Evolutionary conservation across 92 coral and sea anemone species (phyloP).

Genomic region (Plumapathes pennacea): DNA sequence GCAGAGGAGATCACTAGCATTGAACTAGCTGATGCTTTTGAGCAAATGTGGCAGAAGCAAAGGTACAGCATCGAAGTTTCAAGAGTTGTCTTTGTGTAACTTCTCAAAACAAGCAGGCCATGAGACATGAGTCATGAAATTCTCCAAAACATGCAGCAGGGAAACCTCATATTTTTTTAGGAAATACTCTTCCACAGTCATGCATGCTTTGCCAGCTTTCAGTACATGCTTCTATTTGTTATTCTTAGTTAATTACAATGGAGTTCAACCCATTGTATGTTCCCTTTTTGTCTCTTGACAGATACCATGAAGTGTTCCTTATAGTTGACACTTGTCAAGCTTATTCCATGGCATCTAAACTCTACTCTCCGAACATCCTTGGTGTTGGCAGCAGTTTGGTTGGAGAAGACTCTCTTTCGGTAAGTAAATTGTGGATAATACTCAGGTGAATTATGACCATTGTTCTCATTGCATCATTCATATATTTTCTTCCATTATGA

Average conservation of each 20-base stretch:
- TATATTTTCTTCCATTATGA: no score
- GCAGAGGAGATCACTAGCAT: conserved; percentile 95
- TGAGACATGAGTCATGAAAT: no score
- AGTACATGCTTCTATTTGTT: no score
- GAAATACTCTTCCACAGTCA: no score
- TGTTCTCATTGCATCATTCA: background rate
- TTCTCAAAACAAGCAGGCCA: no score
- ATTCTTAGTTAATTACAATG: no score
- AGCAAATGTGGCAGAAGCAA: conserved; percentile 99
- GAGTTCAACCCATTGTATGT: no score
- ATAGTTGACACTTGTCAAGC: conserved; percentile 99
- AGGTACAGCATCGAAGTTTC: conserved; percentile 27
- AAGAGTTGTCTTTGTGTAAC: background rate
- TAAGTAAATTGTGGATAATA: conserved; percentile 25
- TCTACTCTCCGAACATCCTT: conserved; percentile 92
- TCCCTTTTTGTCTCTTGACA: conserved; percentile 17
- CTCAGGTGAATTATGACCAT: background rate
- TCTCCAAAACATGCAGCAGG: no score
- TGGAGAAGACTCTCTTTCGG: conserved; percentile 96
- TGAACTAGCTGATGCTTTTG: conserved; percentile 98
- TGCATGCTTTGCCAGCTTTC: no score
- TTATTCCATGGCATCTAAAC: conserved; percentile 80
- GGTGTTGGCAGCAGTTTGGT: conserved; percentile 94
- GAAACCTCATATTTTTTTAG: no score
- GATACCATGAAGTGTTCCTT: conserved; percentile 90